Conservation (phyloP, 1,140 invertebrate genomes). For the Harpegnathos saltator region DNA sequence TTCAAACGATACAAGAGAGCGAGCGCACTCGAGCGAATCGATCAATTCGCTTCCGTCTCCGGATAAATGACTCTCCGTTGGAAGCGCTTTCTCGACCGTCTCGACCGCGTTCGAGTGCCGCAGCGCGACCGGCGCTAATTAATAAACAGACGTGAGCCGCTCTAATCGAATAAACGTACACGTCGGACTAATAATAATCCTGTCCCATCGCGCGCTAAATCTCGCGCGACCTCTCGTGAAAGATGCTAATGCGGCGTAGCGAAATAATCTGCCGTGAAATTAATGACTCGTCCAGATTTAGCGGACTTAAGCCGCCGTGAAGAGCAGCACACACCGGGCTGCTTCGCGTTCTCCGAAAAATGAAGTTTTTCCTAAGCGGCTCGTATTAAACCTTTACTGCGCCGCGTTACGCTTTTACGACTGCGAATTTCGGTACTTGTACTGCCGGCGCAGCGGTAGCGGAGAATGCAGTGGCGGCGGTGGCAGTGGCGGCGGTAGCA, state of each 20-base stretch:
- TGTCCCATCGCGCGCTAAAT: slow-evolving; percentile 5
- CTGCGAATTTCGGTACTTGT: slow-evolving; percentile 33
- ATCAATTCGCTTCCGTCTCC: too few species aligned
- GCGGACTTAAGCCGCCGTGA: slow-evolving; percentile 8
- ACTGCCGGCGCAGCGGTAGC: too few species aligned
- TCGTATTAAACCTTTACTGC: slow-evolving; percentile 41
- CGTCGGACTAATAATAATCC: slow-evolving; percentile 24
- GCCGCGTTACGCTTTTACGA: slow-evolving; percentile 25
- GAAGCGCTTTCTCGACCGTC: background rate
- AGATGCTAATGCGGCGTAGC: slow-evolving; percentile 21
- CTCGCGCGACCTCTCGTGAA: slow-evolving; percentile 2
- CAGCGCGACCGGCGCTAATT: background rate
- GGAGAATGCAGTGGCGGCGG: background rate
- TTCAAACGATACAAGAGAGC: too few species aligned
- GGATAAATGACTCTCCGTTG: background rate
- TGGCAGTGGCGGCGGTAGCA: background rate
- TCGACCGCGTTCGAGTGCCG: too few species aligned
- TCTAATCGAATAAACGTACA: slow-evolving; percentile 7
- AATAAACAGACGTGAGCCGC: slow-evolving; percentile 1
- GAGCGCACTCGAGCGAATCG: too few species aligned
- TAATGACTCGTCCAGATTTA: slow-evolving; percentile 42
- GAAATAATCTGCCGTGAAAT: slow-evolving; percentile 47
- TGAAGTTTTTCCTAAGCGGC: slow-evolving; percentile 40
- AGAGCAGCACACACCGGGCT: background rate
- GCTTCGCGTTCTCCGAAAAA: slow-evolving; percentile 21